Percentiles rank a stretch among this genome's conserved stretches.
phyloP scores from a whole-genome alignment of 2,888 invertebrate species.

The Drosophila dives region DNA sequence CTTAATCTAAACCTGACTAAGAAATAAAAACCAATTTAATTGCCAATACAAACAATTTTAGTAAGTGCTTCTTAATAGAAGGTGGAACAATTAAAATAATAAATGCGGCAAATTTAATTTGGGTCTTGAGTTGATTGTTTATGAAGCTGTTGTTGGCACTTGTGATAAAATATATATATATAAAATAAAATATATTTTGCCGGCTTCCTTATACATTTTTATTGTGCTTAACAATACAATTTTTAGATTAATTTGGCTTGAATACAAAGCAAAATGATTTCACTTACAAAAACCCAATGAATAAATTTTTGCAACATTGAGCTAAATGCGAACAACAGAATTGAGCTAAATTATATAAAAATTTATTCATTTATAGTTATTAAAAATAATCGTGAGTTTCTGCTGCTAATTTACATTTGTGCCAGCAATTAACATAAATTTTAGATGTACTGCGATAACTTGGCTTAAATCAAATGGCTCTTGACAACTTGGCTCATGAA shows the following conservation, averaged over 20 bases:
- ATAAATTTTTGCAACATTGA: constrained; percentile 10
- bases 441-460: constrained; percentile 33
- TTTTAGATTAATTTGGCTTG: constrained; percentile 43
- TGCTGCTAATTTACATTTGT: constrained; percentile 51
- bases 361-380: constrained; percentile 52
- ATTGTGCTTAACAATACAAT: constrained; percentile 44
- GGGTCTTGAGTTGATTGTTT: constrained; percentile 2
- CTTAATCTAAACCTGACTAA: background rate
- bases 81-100: constrained; percentile 4
- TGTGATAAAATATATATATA: constrained; percentile 49
- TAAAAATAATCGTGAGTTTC: constrained; percentile 49
- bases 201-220: constrained; percentile 55
- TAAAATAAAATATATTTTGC: constrained; percentile 53
- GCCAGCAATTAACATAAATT: constrained; percentile 72
- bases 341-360: constrained; percentile 32
- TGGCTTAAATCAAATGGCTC: constrained; percentile 54
- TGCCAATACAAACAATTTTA: no score
- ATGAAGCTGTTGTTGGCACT: constrained; percentile 12
- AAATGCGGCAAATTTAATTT: background rate
- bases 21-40: background rate
- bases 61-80: constrained; percentile 1
- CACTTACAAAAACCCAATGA: constrained; percentile 22
- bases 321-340: constrained; percentile 45
- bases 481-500: constrained; percentile 49
- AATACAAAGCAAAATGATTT: constrained; percentile 46